Evolutionary conservation across 1,140 invertebrate genomes (phyloP).

Genomic region (Apis mellifera): DNA sequence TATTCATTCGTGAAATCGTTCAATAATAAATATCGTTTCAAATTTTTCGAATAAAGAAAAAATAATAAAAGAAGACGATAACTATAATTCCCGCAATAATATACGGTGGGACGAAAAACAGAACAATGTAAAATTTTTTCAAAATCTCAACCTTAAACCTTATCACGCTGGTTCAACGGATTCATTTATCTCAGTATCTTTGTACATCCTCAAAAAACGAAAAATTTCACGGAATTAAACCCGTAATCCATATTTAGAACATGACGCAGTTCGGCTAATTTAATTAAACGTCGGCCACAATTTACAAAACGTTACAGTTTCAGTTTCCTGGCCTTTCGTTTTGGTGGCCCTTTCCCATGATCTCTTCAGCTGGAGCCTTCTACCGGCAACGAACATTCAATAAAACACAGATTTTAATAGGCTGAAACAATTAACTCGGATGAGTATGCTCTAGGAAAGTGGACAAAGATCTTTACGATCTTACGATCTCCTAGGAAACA

Average conservation of each 20-base stretch:
- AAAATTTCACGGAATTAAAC: background rate
- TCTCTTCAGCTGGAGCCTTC: background rate
- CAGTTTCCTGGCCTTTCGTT: background rate
- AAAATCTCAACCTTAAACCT: background rate
- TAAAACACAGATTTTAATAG: constrained; percentile 39
- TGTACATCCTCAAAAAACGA: background rate
- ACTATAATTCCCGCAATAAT: no score
- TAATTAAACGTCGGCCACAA: constrained; percentile 25
- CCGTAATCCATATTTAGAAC: constrained; percentile 17
- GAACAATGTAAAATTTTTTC: background rate
- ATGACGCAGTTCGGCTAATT: background rate
- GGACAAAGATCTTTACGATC: constrained; percentile 37
- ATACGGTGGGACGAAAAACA: background rate
- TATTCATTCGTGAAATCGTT: constrained; percentile 27
- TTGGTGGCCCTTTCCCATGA: constrained; percentile 38
- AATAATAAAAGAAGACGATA: no score
- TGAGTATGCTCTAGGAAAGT: constrained; percentile 39
- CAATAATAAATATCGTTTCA: constrained; percentile 18
- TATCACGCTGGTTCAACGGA: background rate
- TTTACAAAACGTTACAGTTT: constrained; percentile 36
- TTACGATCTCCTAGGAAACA: constrained; percentile 24
- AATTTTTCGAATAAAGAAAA: constrained; percentile 3
- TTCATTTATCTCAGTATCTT: constrained; percentile 31
- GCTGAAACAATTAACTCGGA: constrained; percentile 39
- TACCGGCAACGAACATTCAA: constrained; percentile 2